Conservation (phyloP, 1,140 invertebrate species). For the Drosophila nigrodunni region DNA sequence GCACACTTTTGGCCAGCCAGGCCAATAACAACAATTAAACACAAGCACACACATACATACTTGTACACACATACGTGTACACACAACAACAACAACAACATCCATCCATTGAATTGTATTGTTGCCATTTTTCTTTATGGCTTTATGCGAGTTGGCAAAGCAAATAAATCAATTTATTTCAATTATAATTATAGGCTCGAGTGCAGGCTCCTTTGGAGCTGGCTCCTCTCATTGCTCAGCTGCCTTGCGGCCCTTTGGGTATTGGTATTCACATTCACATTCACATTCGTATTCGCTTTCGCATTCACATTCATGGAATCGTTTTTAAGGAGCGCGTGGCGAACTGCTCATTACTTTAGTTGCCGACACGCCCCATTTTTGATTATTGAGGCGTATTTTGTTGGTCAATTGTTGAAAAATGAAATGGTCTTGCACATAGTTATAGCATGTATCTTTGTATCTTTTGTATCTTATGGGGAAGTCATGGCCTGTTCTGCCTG, state of each 20-base stretch:
- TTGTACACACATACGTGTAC: conserved; percentile 47
- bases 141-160: conserved; percentile 72
- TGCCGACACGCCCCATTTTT: conserved; percentile 60
- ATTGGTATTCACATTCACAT: conserved; percentile 1
- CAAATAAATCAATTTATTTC: conserved; percentile 83
- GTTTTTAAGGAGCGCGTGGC: conserved; percentile 66
- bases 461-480: conserved; percentile 33
- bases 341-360: conserved; percentile 82
- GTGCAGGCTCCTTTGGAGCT: conserved; percentile 42
- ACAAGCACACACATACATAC: conserved; percentile 32
- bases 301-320: conserved; percentile 7
- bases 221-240: conserved; percentile 29
- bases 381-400: conserved; percentile 70
- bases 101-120: conserved; percentile 65
- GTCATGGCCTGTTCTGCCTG: conserved; percentile 39
- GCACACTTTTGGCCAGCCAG: conserved; percentile 47
- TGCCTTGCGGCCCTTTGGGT: conserved; percentile 42
- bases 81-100: conserved; percentile 32
- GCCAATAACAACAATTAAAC: conserved; percentile 82
- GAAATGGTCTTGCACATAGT: conserved; percentile 81
- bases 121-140: conserved; percentile 83
- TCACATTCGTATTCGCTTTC: conserved; percentile 3
- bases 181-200: conserved; percentile 80
- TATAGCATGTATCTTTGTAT: conserved; percentile 43
- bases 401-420: conserved; percentile 82